phyloP scores from a whole-genome alignment of 2,113 vertebrate genomes.

The Upupa epops region DNA sequence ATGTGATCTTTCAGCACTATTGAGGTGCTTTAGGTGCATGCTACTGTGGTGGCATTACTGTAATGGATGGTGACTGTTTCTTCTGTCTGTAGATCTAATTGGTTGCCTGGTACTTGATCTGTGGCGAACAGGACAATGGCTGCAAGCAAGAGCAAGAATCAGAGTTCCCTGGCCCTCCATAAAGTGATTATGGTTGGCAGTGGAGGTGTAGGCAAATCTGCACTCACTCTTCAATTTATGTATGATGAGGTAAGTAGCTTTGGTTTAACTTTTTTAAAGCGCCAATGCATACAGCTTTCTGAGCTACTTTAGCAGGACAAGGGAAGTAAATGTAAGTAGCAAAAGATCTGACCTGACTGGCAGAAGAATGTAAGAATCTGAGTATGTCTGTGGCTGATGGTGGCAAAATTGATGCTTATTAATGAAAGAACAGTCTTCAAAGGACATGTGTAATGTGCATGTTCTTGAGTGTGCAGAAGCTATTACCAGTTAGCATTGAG shows the following conservation, averaged over 20 bases:
- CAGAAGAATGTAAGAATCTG: neutral
- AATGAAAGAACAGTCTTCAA: neutral
- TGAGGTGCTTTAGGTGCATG: neutral
- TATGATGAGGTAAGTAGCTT: conserved; percentile 81
- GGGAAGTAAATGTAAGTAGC: neutral
- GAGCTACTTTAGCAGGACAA: neutral
- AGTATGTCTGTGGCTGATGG: neutral
- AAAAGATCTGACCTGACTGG: neutral
- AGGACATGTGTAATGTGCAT: neutral
- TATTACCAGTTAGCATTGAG: neutral
- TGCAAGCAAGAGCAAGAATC: conserved; percentile 80
- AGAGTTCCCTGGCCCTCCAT: conserved; percentile 82
- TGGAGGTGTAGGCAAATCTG: conserved; percentile 85
- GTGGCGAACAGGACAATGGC: conserved; percentile 71
- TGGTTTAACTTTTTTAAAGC: neutral
- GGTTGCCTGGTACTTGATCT: neutral
- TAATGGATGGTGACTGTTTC: neutral
- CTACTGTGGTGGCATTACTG: neutral
- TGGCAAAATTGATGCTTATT: neutral
- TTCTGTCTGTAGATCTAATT: conserved; percentile 45
- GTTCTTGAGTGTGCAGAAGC: neutral
- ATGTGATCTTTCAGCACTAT: neutral
- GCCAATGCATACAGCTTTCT: neutral
- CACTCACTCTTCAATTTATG: conserved; percentile 85
- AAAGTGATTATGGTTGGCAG: conserved; percentile 89